phyloP scores from a whole-genome alignment of 2,797 vertebrate species.

The Eutrigla gurnardus region DNA sequence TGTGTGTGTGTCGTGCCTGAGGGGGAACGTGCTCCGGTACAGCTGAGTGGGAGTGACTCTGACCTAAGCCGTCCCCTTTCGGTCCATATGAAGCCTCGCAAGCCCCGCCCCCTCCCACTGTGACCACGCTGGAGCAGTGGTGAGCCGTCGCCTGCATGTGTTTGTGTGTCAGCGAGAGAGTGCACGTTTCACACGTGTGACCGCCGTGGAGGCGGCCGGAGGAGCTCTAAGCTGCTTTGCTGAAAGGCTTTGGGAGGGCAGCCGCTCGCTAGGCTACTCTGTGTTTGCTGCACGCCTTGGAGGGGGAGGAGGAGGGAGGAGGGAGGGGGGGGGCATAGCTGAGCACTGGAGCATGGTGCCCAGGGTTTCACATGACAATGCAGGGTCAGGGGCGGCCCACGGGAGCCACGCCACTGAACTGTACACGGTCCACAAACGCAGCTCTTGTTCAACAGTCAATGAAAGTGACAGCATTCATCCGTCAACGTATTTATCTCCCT shows the following conservation, averaged over 20 bases:
- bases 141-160: constrained; percentile 45
- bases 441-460: constrained; percentile 48
- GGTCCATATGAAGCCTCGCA: constrained; percentile 31
- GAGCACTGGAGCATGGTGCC: constrained; percentile 71
- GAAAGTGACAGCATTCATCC: constrained; percentile 46
- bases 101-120: constrained; percentile 53
- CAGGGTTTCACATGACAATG: constrained; percentile 75
- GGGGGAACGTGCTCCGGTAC: constrained; percentile 72
- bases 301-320: constrained; percentile 68
- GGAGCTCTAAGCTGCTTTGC: constrained; percentile 80
- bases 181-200: constrained; percentile 83
- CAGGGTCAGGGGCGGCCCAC: constrained; percentile 64
- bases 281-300: constrained; percentile 68
- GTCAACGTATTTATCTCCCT: constrained; percentile 30
- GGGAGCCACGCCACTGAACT: constrained; percentile 46
- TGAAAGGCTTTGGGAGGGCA: constrained; percentile 73
- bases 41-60: constrained; percentile 78
- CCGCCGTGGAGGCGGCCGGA: constrained; percentile 65
- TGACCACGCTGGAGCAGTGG: constrained; percentile 39
- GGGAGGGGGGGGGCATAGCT: constrained; percentile 72
- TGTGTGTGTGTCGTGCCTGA: constrained; percentile 48
- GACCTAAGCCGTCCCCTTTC: constrained; percentile 55
- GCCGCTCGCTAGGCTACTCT: constrained; percentile 68
- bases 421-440: constrained; percentile 50
- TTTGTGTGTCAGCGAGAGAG: constrained; percentile 62